A percentile compares a stretch with the other conserved stretches of the same genome.
These are phyloP conservation scores for Corydoras sp. DNA, from an alignment of 2,113 vertebrate species.

Conservation along the genomic window DNA sequence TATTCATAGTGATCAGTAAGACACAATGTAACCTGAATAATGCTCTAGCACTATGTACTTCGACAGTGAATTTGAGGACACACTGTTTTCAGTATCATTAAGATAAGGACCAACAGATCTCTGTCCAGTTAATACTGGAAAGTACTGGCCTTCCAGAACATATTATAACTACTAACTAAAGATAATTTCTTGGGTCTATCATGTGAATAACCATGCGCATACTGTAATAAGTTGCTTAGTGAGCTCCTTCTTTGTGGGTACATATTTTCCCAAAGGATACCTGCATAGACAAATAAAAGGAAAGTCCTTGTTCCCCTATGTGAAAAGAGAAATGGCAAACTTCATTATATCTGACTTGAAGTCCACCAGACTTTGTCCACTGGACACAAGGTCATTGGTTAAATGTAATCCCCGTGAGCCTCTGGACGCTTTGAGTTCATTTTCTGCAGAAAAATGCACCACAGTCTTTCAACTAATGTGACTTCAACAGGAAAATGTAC, in stretches of 20 bases:
- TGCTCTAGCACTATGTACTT: too few species aligned
- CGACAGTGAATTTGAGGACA: too few species aligned
- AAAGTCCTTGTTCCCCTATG: constrained; percentile 29
- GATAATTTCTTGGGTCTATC: constrained; percentile 28
- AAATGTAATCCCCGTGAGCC: constrained; percentile 31
- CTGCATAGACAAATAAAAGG: constrained; percentile 45
- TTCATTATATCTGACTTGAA: constrained; percentile 41
- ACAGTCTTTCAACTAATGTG: neutral
- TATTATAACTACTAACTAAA: neutral
- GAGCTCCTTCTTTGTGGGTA: constrained; percentile 43
- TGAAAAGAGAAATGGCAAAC: constrained; percentile 40
- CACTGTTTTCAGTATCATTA: too few species aligned
- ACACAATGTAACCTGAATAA: too few species aligned
- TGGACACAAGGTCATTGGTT: constrained; percentile 43
- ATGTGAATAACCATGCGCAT: constrained; percentile 2
- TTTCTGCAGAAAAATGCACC: constrained; percentile 20
- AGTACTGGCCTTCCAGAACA: neutral
- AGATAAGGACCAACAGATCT: too few species aligned
- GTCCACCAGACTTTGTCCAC: constrained; percentile 32
- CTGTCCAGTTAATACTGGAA: too few species aligned
- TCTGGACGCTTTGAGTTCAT: constrained; percentile 24
- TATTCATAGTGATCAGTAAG: too few species aligned
- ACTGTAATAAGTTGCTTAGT: constrained; percentile 15
- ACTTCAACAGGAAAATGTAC: constrained; percentile 1
- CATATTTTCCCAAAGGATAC: constrained; percentile 31